These are phyloP conservation scores for Ornithoptera priamus DNA, from an alignment of 2,888 invertebrate species.

Conservation along the genomic window DNA sequence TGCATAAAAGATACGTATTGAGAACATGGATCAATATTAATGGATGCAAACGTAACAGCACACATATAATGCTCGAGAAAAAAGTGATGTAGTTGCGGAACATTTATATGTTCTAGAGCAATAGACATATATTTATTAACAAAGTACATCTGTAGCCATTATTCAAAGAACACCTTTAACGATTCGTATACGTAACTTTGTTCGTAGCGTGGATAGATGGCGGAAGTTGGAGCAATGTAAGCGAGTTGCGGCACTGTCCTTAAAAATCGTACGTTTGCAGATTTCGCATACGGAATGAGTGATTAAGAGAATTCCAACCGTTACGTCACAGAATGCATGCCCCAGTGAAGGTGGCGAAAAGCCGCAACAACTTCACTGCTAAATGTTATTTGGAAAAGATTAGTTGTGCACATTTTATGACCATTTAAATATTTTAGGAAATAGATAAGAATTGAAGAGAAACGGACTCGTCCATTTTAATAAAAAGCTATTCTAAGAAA, in stretches of 20 bases:
- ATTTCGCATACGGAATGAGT: constrained; percentile 59
- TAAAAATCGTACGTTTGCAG: constrained; percentile 50
- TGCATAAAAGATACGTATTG: constrained; percentile 12
- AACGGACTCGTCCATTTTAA: neutral
- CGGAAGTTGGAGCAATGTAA: constrained; percentile 41
- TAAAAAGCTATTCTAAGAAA: neutral
- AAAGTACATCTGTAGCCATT: constrained; percentile 4
- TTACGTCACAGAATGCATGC: constrained; percentile 50
- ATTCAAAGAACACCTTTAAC: constrained; percentile 33
- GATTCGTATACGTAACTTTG: constrained; percentile 11
- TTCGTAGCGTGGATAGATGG: constrained; percentile 27
- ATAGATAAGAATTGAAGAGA: neutral
- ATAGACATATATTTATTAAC: constrained; percentile 33
- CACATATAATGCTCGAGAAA: constrained; percentile 30
- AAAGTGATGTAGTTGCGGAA: constrained; percentile 39
- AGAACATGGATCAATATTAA: constrained; percentile 21
- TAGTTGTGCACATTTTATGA: neutral
- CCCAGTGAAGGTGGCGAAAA: constrained; percentile 49
- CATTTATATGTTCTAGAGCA: constrained; percentile 38
- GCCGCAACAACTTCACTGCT: constrained; percentile 37
- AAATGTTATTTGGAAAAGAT: neutral
- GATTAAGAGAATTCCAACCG: constrained; percentile 54
- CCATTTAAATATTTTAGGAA: neutral
- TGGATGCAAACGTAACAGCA: constrained; percentile 18
- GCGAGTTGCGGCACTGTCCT: constrained; percentile 49